A percentile compares a stretch with the other conserved stretches of the same genome.
phyloP scores from a whole-genome alignment of 2,113 vertebrate species.

The Proteles cristata region DNA sequence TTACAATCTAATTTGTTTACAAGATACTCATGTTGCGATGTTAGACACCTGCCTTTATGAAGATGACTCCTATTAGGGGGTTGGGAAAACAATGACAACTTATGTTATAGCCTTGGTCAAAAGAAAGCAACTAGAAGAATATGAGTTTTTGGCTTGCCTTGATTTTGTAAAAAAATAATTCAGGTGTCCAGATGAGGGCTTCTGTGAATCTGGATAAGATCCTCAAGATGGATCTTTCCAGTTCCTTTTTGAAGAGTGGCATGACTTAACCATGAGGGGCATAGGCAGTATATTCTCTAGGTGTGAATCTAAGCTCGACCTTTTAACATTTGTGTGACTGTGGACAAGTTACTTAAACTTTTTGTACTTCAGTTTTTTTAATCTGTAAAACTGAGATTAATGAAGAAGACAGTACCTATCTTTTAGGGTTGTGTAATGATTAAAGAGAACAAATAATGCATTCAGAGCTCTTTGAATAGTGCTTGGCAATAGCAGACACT shows the following conservation, averaged over 20 bases:
- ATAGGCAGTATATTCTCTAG: too few species aligned
- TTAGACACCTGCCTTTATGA: conserved; percentile 44
- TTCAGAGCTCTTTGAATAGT: not conserved
- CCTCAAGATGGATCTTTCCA: not conserved
- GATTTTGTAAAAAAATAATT: not conserved
- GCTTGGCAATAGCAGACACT: not conserved
- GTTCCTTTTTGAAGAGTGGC: not conserved
- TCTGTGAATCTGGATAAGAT: not conserved
- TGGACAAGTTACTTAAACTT: not conserved
- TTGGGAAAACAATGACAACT: not conserved
- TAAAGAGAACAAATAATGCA: not conserved
- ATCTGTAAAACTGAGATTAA: not conserved
- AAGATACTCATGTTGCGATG: not conserved
- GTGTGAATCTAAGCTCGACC: not conserved
- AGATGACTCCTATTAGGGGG: conserved; percentile 28
- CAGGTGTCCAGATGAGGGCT: not conserved
- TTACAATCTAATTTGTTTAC: conserved; percentile 71
- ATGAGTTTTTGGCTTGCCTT: not conserved
- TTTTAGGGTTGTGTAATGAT: not conserved
- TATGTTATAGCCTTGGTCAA: not conserved
- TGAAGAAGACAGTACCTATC: not conserved
- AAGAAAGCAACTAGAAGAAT: not conserved
- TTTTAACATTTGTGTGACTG: not conserved
- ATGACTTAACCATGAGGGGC: not conserved
- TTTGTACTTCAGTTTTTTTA: not conserved